These are phyloP conservation scores for Leiothrix lutea DNA, from an alignment of 2,113 vertebrate genomes.

Conservation along the genomic window DNA sequence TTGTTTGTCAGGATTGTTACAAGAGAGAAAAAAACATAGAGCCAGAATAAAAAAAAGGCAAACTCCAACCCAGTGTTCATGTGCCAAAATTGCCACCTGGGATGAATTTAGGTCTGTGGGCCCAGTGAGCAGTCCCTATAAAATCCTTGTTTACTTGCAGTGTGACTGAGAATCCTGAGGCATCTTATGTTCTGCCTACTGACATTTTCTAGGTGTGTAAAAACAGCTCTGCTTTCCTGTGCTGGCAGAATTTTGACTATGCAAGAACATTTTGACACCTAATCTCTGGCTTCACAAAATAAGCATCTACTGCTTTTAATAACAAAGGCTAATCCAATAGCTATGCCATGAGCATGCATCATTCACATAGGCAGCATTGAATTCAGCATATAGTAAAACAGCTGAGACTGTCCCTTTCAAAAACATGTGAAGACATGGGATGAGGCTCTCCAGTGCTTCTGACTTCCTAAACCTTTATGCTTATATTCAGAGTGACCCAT, in stretches of 20 bases:
- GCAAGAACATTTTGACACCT: not conserved
- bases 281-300: not conserved
- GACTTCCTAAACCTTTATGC: not conserved
- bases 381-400: not conserved
- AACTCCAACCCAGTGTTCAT: not conserved
- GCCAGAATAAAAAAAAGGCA: not conserved
- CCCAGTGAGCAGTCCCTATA: not conserved
- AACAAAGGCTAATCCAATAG: not conserved
- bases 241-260: not conserved
- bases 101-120: not conserved
- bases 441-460: not conserved
- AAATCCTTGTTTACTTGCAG: not conserved
- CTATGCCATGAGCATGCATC: not conserved
- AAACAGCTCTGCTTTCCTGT: not conserved
- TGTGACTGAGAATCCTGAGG: not conserved
- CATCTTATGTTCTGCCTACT: not conserved
- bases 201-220: not conserved
- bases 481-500: not conserved
- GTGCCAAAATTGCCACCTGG: slow-evolving; percentile 4
- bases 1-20: not conserved
- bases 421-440: not conserved
- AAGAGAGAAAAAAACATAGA: not conserved
- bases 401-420: not conserved
- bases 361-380: not conserved
- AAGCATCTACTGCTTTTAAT: not conserved